Evolutionary conservation across 2,797 vertebrate genomes (phyloP).

Genomic region (Ibycter americanus): DNA sequence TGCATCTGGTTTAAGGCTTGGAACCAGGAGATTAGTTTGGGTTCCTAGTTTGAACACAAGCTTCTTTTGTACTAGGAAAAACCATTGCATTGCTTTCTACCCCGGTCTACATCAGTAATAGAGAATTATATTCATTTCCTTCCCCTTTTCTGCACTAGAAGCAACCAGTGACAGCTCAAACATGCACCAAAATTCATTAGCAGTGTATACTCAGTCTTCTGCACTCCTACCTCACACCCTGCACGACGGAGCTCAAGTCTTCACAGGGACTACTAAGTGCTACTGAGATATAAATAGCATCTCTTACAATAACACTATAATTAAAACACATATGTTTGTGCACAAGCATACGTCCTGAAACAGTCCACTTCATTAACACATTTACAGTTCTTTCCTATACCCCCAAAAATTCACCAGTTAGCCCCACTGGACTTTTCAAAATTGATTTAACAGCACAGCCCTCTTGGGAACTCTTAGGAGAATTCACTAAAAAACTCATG

Average conservation of each 20-base stretch:
- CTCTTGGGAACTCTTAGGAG: not conserved
- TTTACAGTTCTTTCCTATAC: not conserved
- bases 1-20: not conserved
- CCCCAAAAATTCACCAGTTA: not conserved
- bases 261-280: not conserved
- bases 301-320: not conserved
- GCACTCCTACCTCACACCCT: not conserved
- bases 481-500: not conserved
- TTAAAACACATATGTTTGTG: not conserved
- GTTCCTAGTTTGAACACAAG: not conserved
- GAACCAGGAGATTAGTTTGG: not conserved
- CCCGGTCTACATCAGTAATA: not conserved
- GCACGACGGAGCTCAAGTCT: not conserved
- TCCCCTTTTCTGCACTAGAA: not conserved
- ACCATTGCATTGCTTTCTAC: not conserved
- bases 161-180: not conserved
- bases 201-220: not conserved
- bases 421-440: not conserved
- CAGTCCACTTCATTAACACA: not conserved
- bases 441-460: constrained; percentile 4
- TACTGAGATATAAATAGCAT: not conserved
- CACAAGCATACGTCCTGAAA: not conserved
- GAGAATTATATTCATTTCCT: not conserved
- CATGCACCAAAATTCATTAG: not conserved
- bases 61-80: not conserved